Percentiles rank a stretch among this genome's conserved stretches.
These are phyloP conservation scores for Pionites leucogaster DNA, from an alignment of 2,113 vertebrate species.

Conservation along the genomic window DNA sequence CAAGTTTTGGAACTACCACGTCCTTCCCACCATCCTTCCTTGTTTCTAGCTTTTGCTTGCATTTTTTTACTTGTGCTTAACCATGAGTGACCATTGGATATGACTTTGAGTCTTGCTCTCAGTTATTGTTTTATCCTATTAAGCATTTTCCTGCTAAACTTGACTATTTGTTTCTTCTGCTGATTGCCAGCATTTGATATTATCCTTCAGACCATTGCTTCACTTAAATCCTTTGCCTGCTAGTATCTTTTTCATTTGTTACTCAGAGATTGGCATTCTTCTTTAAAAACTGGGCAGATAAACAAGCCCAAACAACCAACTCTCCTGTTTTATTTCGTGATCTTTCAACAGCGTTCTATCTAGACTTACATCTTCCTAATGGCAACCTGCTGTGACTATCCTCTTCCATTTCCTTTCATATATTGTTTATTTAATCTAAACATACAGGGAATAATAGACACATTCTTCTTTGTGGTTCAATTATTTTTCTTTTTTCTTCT, in stretches of 20 bases:
- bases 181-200: neutral
- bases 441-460: neutral
- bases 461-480: neutral
- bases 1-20: neutral
- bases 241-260: neutral
- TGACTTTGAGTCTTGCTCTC: neutral
- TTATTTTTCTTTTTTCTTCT: neutral
- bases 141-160: neutral
- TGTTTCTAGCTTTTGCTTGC: neutral
- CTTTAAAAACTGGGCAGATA: neutral
- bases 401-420: slow-evolving; percentile 33
- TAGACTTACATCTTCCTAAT: neutral
- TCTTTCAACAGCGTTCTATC: neutral
- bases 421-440: slow-evolving; percentile 29
- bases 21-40: neutral
- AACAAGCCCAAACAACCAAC: neutral
- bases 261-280: neutral
- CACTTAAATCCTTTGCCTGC: neutral
- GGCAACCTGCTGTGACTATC: neutral
- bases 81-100: neutral
- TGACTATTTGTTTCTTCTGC: neutral
- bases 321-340: neutral
- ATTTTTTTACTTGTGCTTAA: neutral
- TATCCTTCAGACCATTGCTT: neutral
- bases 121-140: neutral